Conservation (phyloP, 2,888 invertebrate species). For the Drosophila atripex region DNA sequence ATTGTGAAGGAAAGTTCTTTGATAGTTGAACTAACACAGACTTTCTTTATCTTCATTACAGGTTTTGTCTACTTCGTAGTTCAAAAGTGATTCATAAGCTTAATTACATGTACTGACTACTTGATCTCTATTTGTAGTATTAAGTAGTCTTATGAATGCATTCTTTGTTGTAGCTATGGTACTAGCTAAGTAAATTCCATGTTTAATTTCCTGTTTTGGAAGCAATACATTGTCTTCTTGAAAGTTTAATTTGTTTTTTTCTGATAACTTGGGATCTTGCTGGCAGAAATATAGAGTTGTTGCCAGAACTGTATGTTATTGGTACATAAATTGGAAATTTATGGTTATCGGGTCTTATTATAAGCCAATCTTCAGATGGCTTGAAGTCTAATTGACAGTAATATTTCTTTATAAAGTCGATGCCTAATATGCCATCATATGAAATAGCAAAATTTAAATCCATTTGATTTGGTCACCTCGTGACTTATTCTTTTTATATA, state of each 20-base stretch:
- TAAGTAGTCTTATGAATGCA: background rate
- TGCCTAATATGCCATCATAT: background rate
- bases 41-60: no score
- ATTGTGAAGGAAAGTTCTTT: conserved; percentile 9
- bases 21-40: background rate
- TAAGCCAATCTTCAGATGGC: background rate
- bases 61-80: no score
- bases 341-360: no score
- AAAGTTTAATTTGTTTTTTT: background rate
- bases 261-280: conserved; percentile 6
- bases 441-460: conserved; percentile 14
- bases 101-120: background rate
- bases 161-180: conserved; percentile 2
- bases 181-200: conserved; percentile 4
- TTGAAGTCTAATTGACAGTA: background rate
- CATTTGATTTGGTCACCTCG: background rate
- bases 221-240: conserved; percentile 5
- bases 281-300: no score
- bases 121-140: no score
- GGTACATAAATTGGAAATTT: no score
- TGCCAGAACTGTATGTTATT: no score
- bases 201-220: conserved; percentile 7
- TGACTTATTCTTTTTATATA: no score
- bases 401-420: conserved; percentile 1
- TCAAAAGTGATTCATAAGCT: background rate